A percentile compares a stretch with the other conserved stretches of the same genome.
Conservation (phyloP, 2,797 vertebrate species). For the Nasua narica region DNA sequence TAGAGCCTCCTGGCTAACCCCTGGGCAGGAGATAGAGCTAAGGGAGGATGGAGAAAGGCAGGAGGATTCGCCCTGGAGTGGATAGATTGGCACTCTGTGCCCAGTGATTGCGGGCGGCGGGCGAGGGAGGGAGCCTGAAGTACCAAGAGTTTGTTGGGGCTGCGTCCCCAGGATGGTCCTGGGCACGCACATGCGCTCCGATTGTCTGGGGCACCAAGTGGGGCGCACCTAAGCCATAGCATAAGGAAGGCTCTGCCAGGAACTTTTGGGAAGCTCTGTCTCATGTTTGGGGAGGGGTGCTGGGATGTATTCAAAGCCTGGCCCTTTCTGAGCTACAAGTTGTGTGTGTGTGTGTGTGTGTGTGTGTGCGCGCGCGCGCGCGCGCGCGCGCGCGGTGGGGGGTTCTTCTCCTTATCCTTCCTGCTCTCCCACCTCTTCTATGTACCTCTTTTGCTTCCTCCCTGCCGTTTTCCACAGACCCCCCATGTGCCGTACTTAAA, state of each 20-base stretch:
- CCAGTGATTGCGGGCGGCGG: not conserved
- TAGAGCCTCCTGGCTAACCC: not conserved
- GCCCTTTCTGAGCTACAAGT: not conserved
- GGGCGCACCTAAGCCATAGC: not conserved
- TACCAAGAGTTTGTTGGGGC: conserved; percentile 45
- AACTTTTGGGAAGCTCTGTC: conserved; percentile 55
- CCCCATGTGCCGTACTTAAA: not conserved
- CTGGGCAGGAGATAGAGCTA: not conserved
- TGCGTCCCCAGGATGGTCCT: not conserved
- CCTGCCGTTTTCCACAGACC: not conserved
- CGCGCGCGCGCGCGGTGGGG: too few relatives aligned
- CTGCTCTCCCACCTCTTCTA: not conserved
- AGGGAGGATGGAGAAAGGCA: not conserved
- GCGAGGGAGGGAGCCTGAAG: not conserved
- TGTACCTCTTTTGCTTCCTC: not conserved
- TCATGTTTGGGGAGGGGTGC: not conserved
- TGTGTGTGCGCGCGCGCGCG: too few relatives aligned
- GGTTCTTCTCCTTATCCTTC: not conserved
- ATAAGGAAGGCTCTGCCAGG: not conserved
- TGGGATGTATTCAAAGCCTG: not conserved
- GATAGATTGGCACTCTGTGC: not conserved
- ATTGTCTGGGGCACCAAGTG: not conserved
- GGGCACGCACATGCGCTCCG: too few relatives aligned
- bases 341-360: not conserved
- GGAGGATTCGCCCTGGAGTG: not conserved